Conservation (phyloP, 2,797 vertebrate species). For the Trichosurus vulpecula region DNA sequence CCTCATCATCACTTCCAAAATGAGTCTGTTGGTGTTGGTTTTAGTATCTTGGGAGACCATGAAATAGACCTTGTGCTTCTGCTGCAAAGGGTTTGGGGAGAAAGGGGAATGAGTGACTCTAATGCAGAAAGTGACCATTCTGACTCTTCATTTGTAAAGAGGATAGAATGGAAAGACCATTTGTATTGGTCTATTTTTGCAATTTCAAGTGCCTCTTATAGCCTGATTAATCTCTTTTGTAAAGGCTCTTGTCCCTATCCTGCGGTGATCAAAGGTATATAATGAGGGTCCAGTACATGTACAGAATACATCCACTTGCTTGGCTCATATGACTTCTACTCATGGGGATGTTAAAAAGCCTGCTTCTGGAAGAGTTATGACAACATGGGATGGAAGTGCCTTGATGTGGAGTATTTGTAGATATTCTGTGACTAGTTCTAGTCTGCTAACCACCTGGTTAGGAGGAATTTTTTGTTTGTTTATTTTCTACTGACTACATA, state of each 20-base stretch:
- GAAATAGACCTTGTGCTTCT: background rate
- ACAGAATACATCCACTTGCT: constrained; percentile 15
- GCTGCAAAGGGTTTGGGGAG: background rate
- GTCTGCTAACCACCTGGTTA: background rate
- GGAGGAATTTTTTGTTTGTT: background rate
- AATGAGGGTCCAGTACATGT: background rate
- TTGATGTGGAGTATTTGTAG: background rate
- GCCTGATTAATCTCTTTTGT: background rate
- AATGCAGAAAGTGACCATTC: background rate
- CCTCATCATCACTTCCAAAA: background rate
- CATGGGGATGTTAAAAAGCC: too few relatives aligned
- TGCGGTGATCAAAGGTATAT: constrained; percentile 11
- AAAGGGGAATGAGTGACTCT: background rate
- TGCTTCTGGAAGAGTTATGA: background rate
- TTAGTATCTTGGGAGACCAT: background rate
- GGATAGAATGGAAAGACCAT: background rate
- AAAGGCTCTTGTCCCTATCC: background rate
- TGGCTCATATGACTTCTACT: background rate
- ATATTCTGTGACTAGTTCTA: background rate
- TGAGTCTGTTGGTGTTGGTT: background rate
- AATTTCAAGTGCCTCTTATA: constrained; percentile 1
- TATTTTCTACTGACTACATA: too few relatives aligned
- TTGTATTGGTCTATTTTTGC: constrained; percentile 19
- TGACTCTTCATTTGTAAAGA: background rate
- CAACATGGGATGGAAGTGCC: background rate